Evolutionary conservation across 2,113 vertebrate species (phyloP).

Genomic region (Rutilus rutilus): DNA sequence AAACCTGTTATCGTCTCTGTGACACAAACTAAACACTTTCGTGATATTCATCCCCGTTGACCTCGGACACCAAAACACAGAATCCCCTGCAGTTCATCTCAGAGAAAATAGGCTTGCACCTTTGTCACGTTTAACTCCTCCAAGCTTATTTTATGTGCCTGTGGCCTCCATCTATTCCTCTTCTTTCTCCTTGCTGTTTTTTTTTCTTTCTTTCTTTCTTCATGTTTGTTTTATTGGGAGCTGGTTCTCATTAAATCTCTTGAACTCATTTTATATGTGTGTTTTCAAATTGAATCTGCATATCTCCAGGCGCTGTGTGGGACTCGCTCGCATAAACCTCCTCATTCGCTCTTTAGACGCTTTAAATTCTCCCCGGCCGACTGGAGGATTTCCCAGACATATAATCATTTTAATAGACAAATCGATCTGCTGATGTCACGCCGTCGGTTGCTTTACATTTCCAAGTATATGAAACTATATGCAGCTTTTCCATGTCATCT

Average conservation of each 20-base stretch:
- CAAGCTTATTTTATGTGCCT: background rate
- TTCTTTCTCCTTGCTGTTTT: background rate
- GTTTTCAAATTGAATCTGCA: conserved; percentile 19
- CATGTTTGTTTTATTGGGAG: conserved; percentile 10
- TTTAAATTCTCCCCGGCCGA: background rate
- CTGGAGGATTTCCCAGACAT: conserved; percentile 22
- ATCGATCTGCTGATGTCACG: background rate
- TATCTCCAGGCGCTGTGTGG: conserved; percentile 19
- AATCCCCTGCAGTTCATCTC: background rate
- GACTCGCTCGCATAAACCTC: background rate
- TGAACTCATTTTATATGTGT: conserved; percentile 30
- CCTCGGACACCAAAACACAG: background rate
- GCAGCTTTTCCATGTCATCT: background rate
- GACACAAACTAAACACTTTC: background rate
- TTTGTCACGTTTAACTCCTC: conserved; percentile 14
- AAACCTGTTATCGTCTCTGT: conserved; percentile 14
- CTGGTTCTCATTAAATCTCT: conserved; percentile 9
- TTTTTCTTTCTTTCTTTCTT: background rate
- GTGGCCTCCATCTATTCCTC: background rate
- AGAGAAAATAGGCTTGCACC: background rate
- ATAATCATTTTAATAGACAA: conserved; percentile 20
- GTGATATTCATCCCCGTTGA: background rate
- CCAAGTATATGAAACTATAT: background rate
- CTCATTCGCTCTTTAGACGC: too few species aligned
- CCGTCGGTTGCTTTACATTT: background rate